Percentiles rank a stretch among this genome's conserved stretches.
phyloP scores from a whole-genome alignment of 2,888 invertebrate genomes.

The Timema cristinae region DNA sequence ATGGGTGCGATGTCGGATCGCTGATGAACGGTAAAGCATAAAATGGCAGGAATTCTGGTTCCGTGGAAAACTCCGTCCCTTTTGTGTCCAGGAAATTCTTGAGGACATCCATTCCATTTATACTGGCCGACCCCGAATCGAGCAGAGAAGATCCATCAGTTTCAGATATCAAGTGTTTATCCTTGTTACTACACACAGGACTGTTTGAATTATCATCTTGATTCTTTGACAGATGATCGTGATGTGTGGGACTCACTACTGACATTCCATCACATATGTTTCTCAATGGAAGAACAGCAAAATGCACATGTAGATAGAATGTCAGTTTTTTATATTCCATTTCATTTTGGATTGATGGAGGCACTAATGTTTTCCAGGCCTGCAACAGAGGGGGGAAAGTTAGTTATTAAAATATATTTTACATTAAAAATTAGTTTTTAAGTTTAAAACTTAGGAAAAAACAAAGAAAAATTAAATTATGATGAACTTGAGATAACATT shows the following conservation, averaged over 20 bases:
- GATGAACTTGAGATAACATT: too few relatives aligned
- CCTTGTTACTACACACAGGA: too few relatives aligned
- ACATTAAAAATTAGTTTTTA: too few relatives aligned
- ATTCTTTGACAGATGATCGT: too few relatives aligned
- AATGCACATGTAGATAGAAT: conserved; percentile 42
- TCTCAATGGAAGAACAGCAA: conserved; percentile 38
- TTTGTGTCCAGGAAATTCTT: conserved; percentile 44
- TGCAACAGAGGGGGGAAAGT: conserved; percentile 29
- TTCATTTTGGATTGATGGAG: conserved; percentile 35
- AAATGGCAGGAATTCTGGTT: conserved; percentile 51
- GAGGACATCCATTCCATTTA: conserved; percentile 40
- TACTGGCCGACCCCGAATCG: neutral
- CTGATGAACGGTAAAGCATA: conserved; percentile 56
- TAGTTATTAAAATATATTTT: neutral
- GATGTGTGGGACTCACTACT: neutral
- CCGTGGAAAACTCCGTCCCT: conserved; percentile 49
- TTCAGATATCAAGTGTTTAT: neutral
- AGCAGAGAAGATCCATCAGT: neutral
- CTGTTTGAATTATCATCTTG: too few relatives aligned
- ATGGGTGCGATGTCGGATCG: conserved; percentile 50
- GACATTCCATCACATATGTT: neutral
- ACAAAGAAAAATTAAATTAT: too few relatives aligned
- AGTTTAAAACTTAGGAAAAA: too few relatives aligned
- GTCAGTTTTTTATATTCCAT: conserved; percentile 41
- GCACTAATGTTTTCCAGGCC: conserved; percentile 40